Percentiles rank a stretch among this genome's conserved stretches.
Conservation (phyloP, 2,888 invertebrate species). For the Dusona sp. region DNA sequence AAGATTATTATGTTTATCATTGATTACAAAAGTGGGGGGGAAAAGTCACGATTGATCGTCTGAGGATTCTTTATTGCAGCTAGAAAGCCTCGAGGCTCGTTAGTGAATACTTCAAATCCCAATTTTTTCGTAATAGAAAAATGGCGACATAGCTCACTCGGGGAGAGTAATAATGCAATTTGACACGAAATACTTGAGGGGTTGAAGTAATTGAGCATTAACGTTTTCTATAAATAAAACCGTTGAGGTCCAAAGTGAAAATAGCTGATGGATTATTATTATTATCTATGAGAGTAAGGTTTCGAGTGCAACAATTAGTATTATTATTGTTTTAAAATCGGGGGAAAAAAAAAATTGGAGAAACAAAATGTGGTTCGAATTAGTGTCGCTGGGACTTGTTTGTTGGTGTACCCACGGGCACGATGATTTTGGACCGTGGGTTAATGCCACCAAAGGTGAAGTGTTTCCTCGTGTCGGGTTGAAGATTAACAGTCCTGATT, state of each 20-base stretch:
- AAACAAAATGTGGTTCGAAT: conserved; percentile 20
- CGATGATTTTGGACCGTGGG: conserved; percentile 85
- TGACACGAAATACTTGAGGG: not conserved
- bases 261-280: not conserved
- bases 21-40: conserved; percentile 33
- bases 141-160: not conserved
- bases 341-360: not conserved
- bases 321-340: not conserved
- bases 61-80: not conserved
- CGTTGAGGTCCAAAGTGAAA: not conserved
- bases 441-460: conserved; percentile 87
- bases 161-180: not conserved
- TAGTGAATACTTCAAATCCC: not conserved
- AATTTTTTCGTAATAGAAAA: not conserved
- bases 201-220: not conserved
- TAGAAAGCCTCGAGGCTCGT: not conserved
- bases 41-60: not conserved
- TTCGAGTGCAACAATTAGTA: not conserved
- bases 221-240: not conserved
- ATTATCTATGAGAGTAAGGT: not conserved
- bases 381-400: conserved; percentile 6
- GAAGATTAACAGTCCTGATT: conserved; percentile 80
- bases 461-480: conserved; percentile 89
- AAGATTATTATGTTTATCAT: conserved; percentile 36
- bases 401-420: conserved; percentile 66